These are phyloP conservation scores for Philonicus albiceps DNA, from an alignment of 2,888 invertebrate genomes.

Conservation along the genomic window DNA sequence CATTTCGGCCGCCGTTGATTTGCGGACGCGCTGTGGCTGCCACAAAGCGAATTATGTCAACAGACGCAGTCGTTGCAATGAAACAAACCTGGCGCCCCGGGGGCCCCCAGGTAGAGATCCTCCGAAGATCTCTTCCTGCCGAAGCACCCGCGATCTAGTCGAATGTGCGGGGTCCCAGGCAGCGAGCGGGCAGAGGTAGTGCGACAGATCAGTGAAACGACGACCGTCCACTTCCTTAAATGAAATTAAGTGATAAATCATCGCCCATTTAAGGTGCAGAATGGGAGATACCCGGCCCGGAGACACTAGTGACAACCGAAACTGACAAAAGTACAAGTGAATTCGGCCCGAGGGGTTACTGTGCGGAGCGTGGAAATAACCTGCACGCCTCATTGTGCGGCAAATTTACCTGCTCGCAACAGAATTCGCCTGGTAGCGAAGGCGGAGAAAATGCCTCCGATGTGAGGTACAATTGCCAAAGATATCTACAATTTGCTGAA, in stretches of 20 bases:
- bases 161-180: neutral
- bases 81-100: constrained; percentile 22
- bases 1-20: neutral
- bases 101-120: neutral
- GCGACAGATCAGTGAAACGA: neutral
- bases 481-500: neutral
- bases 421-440: neutral
- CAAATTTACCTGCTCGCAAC: neutral
- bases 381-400: neutral
- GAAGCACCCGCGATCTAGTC: neutral
- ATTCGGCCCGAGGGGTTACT: neutral
- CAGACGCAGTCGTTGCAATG: neutral
- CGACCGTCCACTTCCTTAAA: constrained; percentile 42
- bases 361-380: constrained; percentile 20
- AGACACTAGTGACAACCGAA: neutral
- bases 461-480: neutral
- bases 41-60: constrained; percentile 36
- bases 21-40: neutral
- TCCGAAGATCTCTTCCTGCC: neutral
- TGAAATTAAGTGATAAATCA: constrained; percentile 46
- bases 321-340: constrained; percentile 37
- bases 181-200: neutral
- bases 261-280: constrained; percentile 44
- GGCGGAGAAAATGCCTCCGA: neutral
- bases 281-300: neutral